Base-by-base conservation (phyloP, 2,113 vertebrate genomes). In the Zosterops borbonicus region DNA sequence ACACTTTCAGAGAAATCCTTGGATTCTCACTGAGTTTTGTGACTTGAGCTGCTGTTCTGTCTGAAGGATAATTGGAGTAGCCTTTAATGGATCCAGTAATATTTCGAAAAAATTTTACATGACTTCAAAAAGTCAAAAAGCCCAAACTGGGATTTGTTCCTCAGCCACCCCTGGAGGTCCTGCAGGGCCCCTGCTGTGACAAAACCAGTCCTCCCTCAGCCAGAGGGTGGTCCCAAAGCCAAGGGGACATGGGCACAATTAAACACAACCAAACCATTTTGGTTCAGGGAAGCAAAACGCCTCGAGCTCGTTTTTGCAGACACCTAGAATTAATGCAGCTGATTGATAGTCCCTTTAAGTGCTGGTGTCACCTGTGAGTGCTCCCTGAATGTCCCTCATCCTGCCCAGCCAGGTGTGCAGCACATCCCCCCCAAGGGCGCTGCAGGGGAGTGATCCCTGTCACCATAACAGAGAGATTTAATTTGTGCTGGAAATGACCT, bases 171-270 rank as follows among this genome's bases (percentile, higher is more conserved):
- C 5, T 46, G 49, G 73, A 15, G 29, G 25, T 59, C 42, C 37
- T 35, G 52, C 28, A 42, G 33, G 62, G 53, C 20, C 31, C 35
- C n/a, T 1, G 5, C 52, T 31, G 10, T 9, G 8, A 5, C 8
- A 23, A 42, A 24, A 9, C 20, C 8, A 5, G 8, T 29, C 9
- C 6, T 28, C 58, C 35, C 35, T 59, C 1, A 0, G 47, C 3
- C 4, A 9, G 20, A 14, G 0, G 9, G 12, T 11, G 29, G 21
- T 73, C 50, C 69, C n/a, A 14, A 31, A 58, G 41, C 2, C 2
- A 18, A 1, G 1, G 1, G n/a, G 18, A 5, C 35, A 5, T 0
- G 8, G 33, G 33, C 39, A 15, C 50, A 1, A 1, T 46, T 7
- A n/a, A 69, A 41, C 39, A 31, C 2, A 3, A 11, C 3, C 12